Evolutionary conservation across 2,113 vertebrate genomes (phyloP).

Genomic region (Sula dactylatra): DNA sequence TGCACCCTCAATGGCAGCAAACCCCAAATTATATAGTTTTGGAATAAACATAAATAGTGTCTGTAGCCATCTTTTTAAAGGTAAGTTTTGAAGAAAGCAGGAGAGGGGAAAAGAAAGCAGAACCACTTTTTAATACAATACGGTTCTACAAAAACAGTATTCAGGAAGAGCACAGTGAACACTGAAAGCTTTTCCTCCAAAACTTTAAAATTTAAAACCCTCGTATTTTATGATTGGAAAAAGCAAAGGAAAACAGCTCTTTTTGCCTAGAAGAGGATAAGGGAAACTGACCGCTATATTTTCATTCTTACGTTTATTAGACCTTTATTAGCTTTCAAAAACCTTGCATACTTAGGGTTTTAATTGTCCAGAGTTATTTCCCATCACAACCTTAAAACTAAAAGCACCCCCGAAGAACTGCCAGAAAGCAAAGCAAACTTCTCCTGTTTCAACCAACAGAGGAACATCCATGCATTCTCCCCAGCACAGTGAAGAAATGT

Average conservation of each 20-base stretch:
- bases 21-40: not conserved
- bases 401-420: not conserved
- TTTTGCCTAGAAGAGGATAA: not conserved
- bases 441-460: not conserved
- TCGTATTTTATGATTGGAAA: not conserved
- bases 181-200: not conserved
- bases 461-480: not conserved
- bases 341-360: not conserved
- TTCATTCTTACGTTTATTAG: not conserved
- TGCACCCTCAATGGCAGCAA: not conserved
- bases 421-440: not conserved
- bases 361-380: not conserved
- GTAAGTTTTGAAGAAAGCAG: not conserved
- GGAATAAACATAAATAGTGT: not conserved
- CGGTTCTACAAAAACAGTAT: not conserved
- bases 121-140: not conserved
- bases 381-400: not conserved
- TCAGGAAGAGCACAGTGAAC: not conserved
- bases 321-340: not conserved
- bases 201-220: not conserved
- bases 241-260: not conserved
- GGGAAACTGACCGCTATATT: not conserved
- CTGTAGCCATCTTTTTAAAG: not conserved
- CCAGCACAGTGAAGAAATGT: not conserved
- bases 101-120: not conserved